phyloP scores from a whole-genome alignment of 2,113 vertebrate species.

The Ailurus styani region DNA sequence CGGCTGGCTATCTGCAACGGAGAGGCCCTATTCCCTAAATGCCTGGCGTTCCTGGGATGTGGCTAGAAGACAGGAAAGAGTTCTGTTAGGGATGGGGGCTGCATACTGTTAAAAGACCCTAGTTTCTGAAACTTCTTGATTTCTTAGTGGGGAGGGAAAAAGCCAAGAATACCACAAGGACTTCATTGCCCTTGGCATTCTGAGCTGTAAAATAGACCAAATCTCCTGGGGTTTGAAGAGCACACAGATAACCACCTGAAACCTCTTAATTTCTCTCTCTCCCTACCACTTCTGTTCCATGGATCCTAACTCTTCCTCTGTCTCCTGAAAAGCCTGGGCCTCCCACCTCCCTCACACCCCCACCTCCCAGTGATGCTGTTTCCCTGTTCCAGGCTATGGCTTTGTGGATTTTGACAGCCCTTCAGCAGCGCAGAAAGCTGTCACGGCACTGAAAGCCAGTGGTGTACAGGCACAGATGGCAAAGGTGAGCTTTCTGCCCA shows the following conservation, averaged over 20 bases:
- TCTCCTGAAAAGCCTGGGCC: not conserved
- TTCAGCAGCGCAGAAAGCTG: slow-evolving; percentile 91
- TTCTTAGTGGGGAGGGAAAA: not conserved
- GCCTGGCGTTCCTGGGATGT: not conserved
- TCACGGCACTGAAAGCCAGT: slow-evolving; percentile 90
- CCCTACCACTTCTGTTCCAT: not conserved
- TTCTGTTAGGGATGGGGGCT: not conserved
- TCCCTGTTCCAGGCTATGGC: slow-evolving; percentile 87
- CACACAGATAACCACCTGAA: not conserved
- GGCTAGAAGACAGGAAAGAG: not conserved
- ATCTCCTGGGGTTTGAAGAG: not conserved
- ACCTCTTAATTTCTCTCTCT: not conserved
- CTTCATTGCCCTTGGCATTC: not conserved
- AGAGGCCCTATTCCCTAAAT: not conserved
- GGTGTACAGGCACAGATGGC: slow-evolving; percentile 96
- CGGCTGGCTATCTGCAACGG: not conserved
- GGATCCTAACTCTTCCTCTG: not conserved
- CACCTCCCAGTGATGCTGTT: slow-evolving; percentile 7
- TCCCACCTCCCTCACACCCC: not conserved
- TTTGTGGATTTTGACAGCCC: slow-evolving; percentile 96
- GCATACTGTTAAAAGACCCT: not conserved
- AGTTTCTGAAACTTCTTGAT: not conserved
- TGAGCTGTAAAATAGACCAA: not conserved
- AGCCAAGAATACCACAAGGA: not conserved
- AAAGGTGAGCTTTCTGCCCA: slow-evolving; percentile 83